Evolutionary conservation across 2,797 vertebrate genomes (phyloP).

Genomic region (Micrastur ruficollis): DNA sequence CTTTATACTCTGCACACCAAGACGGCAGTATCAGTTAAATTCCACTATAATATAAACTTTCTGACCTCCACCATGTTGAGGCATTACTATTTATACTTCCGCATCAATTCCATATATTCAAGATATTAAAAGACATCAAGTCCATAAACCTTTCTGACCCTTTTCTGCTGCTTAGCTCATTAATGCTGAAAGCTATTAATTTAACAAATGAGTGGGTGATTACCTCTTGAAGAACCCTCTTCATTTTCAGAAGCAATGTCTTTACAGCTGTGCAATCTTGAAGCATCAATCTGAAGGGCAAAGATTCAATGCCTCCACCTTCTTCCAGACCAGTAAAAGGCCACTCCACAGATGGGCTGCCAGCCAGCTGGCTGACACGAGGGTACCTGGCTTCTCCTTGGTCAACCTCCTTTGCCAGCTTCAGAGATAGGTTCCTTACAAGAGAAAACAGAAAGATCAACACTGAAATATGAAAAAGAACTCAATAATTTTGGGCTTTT

Average conservation of each 20-base stretch:
- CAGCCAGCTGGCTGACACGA: slow-evolving; percentile 73
- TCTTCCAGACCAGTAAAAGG: slow-evolving; percentile 84
- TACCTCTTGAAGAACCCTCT: slow-evolving; percentile 96
- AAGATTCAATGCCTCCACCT: slow-evolving; percentile 83
- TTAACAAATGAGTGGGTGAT: slow-evolving; percentile 11
- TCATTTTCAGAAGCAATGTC: slow-evolving; percentile 91
- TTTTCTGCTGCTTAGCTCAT: not conserved
- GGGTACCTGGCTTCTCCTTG: slow-evolving; percentile 75
- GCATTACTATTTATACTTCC: not conserved
- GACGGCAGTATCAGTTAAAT: not conserved
- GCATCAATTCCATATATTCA: not conserved
- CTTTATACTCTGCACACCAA: not conserved
- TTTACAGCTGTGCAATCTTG: slow-evolving; percentile 96
- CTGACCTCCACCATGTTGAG: not conserved
- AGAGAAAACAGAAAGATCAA: slow-evolving; percentile 20
- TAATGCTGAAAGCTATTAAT: not conserved
- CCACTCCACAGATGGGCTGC: slow-evolving; percentile 81
- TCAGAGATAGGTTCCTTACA: slow-evolving; percentile 76
- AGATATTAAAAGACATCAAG: slow-evolving; percentile 14
- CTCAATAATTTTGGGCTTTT: not conserved
- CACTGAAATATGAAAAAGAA: not conserved
- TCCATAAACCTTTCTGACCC: not conserved
- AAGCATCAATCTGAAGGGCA: slow-evolving; percentile 92
- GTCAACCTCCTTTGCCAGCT: slow-evolving; percentile 81
- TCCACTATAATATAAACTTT: not conserved